phyloP scores from a whole-genome alignment of 1,140 invertebrate species.

The Gonatopus flavifemur region DNA sequence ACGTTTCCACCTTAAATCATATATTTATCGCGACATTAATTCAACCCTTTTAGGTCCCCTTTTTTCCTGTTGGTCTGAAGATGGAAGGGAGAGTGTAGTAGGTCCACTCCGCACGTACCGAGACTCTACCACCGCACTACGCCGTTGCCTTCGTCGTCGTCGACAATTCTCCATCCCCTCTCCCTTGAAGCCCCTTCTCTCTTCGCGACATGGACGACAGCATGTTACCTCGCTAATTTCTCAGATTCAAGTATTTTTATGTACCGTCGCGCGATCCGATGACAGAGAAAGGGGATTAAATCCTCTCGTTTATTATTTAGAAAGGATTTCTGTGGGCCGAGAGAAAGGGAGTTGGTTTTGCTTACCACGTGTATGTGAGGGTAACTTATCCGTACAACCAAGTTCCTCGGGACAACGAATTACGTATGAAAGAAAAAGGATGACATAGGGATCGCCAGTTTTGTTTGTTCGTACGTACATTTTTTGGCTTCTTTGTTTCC shows the following conservation, averaged over 20 bases:
- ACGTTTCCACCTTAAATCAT: slow-evolving; percentile 61
- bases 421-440: too few species aligned
- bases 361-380: too few species aligned
- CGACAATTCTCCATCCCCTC: slow-evolving; percentile 6
- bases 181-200: slow-evolving; percentile 4
- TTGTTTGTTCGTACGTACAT: too few species aligned
- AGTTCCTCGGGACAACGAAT: too few species aligned
- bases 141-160: slow-evolving; percentile 21
- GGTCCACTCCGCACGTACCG: slow-evolving; percentile 27
- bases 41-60: slow-evolving; percentile 59
- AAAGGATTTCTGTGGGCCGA: slow-evolving; percentile 31
- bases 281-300: slow-evolving; percentile 49
- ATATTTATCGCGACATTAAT: slow-evolving; percentile 62
- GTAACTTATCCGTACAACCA: too few species aligned
- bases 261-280: slow-evolving; percentile 43
- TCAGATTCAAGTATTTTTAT: slow-evolving; percentile 61
- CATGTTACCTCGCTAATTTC: slow-evolving; percentile 58
- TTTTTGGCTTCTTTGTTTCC: too few species aligned
- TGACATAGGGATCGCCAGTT: too few species aligned
- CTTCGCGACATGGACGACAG: slow-evolving; percentile 26
- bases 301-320: slow-evolving; percentile 61
- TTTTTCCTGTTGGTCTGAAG: slow-evolving; percentile 42
- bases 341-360: too few species aligned
- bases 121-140: slow-evolving; percentile 3
- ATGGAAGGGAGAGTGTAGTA: too few species aligned